Evolutionary conservation across 2,888 invertebrate species (phyloP), one percentile per base, ranked within the genome.

Genomic region (Aphidoletes aphidimyza): DNA sequence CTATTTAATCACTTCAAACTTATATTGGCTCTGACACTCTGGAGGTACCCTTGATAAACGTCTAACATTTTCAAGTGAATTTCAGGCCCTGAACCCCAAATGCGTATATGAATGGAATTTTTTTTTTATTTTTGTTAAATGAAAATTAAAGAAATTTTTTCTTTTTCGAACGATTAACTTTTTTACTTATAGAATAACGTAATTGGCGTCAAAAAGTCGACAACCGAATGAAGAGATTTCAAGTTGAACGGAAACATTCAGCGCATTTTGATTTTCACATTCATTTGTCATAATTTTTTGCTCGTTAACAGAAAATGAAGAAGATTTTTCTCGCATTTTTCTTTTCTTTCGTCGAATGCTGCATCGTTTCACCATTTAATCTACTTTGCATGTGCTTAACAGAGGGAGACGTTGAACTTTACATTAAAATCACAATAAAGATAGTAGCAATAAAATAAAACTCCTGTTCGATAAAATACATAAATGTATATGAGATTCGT

Each of bases 201-300:
- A 30, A 69, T 69, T 69, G 69, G 34, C 17, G 69, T 69, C 69
- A 30, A 69, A 54, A 69, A 69, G 69, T 19, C 69, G 69, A 69
- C 69, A 69, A 30, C 14, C 14, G 14, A 69, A 69, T 69, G 69
- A 30, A 69, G 17, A 54, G n/a, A n/a, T 2, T 26, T 22, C 22
- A 26, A 54, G 69, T 11, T 22, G 47, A 54, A 30, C 30, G 30
- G 3, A 69, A 69, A 47, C 6, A 47, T 39, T 11, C 3, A 30
- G 34, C 34, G 17, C 26, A 30, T 3, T 3, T 8, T 3, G 19
- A 19, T 26, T n/a, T 54, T 26, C 22, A 17, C 19, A 19, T 54
- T 69, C 69, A 69, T 69, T 69, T 69, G 69, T 69, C 69, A 69
- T 69, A 69, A 69, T 69, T 69, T 69, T 69, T 69, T 30, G 69